Base-by-base conservation (phyloP, 2,113 vertebrate species). In the Otis tarda region DNA sequence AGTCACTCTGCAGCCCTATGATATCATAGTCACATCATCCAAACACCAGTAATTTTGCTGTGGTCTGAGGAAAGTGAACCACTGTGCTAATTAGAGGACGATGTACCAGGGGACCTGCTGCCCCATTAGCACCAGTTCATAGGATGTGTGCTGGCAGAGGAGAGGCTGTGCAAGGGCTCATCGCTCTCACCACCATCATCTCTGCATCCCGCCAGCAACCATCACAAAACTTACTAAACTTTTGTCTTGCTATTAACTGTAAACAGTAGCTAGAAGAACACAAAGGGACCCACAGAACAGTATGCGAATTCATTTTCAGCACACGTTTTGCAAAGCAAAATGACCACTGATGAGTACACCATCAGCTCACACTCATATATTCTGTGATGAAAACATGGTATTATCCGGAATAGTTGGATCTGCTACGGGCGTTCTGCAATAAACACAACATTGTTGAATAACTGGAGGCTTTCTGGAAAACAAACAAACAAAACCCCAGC, bases 1-100 rank as follows among this genome's bases (percentile, higher is more conserved):
- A 68, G 56, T 53, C 83, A 56, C 71, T 50, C 68, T 41, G 55
- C 57, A 93, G 82, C 59, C 52, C 35, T 70, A 57, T 93, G 91
- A 83, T 83, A 93, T 78, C 95, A 92, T 13, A 67, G 21, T 67
- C 91, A 71, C 60, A 92, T 91, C 83, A 94, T 41, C 69, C 65
- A 80, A 78, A 75, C 17, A 81, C 41, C 41, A 69, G 64, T 25
- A 49, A 95, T 93, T 86, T 80, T 63, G 59, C 78, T 50, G 61
- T 12, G 65, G 59, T 56, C 56, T 71, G 60, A 86, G 68, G 60
- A 74, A 94, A 95, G 77, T 4, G 55, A 93, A 67, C 45, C 73
- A 68, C 74, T 31, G 57, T 28, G 81, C 74, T 91, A 89, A 94
- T 83, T 63, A 90, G 31, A 61, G 61, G 57, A 81, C 89, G 77